Evolutionary conservation across 2,888 invertebrate species (phyloP), one percentile per base, ranked within the genome.

Genomic region (Microplitis deprimator): DNA sequence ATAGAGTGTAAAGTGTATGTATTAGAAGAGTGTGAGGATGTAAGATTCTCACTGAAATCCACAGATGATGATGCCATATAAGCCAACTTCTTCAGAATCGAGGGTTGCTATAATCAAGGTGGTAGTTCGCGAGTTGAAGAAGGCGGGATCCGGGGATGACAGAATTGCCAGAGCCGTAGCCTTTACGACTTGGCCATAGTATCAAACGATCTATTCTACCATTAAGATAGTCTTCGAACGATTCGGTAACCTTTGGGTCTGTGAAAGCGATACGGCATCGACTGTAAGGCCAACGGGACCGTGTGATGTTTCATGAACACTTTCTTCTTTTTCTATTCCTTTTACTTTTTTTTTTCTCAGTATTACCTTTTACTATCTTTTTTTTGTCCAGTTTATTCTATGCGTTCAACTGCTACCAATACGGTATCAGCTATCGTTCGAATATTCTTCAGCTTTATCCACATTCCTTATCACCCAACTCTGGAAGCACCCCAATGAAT

Each of bases 191-290:
- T 85, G 88, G 88, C 88, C 89, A 89, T 90, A 90, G 89, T 88
- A 90, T 89, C 89, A 87, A 89, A 90, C 89, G 89, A 90, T 89
- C 90, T 89, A 89, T 89, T 87, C 89, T 82, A 81, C 89, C 89
- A 88, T 90, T 90, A 89, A 90, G 90, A 90, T 90, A 90, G 90
- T 89, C 89, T 88, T 86, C 86, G 85, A 89, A 90, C 89, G 89
- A 89, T 89, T 90, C 89, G 87, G 89, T 89, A 89, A 90, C 90
- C 90, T 90, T 87, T 90, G 85, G 87, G 88, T 89, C 87, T 86
- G 86, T 86, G 85, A 88, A 88, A 89, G 86, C 88, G 88, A 89
- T 89, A 89, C 88, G 88, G 85, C 89, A 89, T 89, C 89, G 86
- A 89, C 86, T 89, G 77, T 82, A 85, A 83, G 85, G 76, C 74